phyloP scores from a whole-genome alignment of 2,888 invertebrate genomes.

The Athripsodes cinereus region DNA sequence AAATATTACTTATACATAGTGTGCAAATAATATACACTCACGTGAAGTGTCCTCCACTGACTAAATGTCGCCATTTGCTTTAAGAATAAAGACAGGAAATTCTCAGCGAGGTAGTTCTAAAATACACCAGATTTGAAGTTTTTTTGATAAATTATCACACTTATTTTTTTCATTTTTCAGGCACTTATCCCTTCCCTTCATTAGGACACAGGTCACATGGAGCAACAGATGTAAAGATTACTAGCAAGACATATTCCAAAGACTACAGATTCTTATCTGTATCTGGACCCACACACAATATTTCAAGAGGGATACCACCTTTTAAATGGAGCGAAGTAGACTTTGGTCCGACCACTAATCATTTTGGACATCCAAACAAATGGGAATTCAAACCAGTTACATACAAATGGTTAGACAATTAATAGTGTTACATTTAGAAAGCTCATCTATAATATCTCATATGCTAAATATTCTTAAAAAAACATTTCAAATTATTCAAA shows the following conservation, averaged over 20 bases:
- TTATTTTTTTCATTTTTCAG: no score
- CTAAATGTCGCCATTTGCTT: no score
- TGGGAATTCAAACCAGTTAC: constrained; percentile 58
- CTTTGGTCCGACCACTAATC: constrained; percentile 47
- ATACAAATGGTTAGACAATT: constrained; percentile 39
- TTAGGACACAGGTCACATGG: constrained; percentile 65
- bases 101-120: no score
- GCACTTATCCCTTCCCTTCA: constrained; percentile 61
- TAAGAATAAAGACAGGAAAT: no score
- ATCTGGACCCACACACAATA: constrained; percentile 46
- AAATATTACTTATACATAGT: no score
- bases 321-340: constrained; percentile 62
- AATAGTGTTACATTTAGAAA: no score
- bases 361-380: constrained; percentile 62
- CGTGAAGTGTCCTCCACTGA: no score
- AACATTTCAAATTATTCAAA: no score
- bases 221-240: constrained; percentile 63
- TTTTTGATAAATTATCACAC: no score
- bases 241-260: constrained; percentile 37
- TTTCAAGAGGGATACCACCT: constrained; percentile 55
- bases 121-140: no score
- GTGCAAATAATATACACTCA: no score
- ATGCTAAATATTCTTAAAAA: neutral
- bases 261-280: constrained; percentile 52
- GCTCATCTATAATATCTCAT: no score